Base-by-base conservation (phyloP, 2,113 vertebrate genomes). In the Neodon shergylaensis region DNA sequence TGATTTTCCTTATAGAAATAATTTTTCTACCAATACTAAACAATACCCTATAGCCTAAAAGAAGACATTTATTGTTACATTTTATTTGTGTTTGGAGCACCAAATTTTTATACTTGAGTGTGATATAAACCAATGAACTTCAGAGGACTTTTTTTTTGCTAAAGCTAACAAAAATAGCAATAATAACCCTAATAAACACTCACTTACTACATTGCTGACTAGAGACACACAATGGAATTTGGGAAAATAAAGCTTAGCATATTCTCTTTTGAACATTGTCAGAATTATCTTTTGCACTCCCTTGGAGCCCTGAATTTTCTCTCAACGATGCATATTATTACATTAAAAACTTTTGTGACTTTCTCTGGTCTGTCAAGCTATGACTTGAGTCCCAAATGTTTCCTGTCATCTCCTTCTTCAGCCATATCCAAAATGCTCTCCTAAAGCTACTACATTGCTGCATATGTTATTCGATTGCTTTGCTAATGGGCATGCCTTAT, bases 1-100 rank as follows among this genome's bases (percentile, higher is more conserved):
- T 73, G 19, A 11, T 92, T 95, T 90, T 78, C 11, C 36, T 92
- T 14, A 36, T 33, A 83, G 33, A 77, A 94, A 82, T 92, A 17
- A 70, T 42, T 22, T 91, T 52, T 78, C 28, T 63, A 73, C 1
- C 22, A 89, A 14, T 33, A 61, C n/a, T 76, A 92, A 76, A 33
- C 70, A 91, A 33, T 2, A n/a, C 84, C 4, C 17, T 47, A 54
- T 26, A 17, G 11, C 6, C 39, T 5, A 47, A n/a, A 44, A 8
- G 28, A 90, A 58, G 42, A 72, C 58, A 47, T 61, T 92, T 92
- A 74, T 79, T 72, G 74, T 68, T 52, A 77, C 5, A 33, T 36
- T 68, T 72, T 87, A 10, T 14, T 87, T 70, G 36, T 68, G 5
- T 49, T 39, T 52, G 7, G 10, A 13, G 22, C 21, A 87, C 47